Percentiles rank a stretch among this genome's conserved stretches.
phyloP scores from a whole-genome alignment of 2,888 invertebrate species.

The Epicampocera succincta region DNA sequence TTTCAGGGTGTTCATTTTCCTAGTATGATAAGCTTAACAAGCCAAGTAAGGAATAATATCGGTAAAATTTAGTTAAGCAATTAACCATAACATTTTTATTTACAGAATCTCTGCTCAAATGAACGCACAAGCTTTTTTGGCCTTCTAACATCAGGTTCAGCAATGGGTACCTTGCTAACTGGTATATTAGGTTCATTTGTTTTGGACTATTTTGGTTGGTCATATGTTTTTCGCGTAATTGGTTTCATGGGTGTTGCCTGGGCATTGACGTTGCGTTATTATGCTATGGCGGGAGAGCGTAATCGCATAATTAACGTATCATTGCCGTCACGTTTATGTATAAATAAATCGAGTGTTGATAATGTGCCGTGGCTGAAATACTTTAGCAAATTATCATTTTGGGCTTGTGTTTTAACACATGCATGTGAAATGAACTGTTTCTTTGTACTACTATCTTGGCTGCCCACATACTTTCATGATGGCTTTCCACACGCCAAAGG shows the following conservation, averaged over 20 bases:
- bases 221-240: conserved; percentile 85
- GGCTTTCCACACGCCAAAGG: conserved; percentile 86
- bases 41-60: conserved; percentile 79
- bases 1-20: conserved; percentile 87
- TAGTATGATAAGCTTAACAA: conserved; percentile 86
- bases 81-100: neutral
- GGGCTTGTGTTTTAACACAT: conserved; percentile 88
- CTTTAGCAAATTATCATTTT: conserved; percentile 84
- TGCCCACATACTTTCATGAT: conserved; percentile 89
- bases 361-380: conserved; percentile 85
- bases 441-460: conserved; percentile 87
- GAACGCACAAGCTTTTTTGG: conserved; percentile 87
- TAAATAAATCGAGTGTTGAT: conserved; percentile 77
- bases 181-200: conserved; percentile 87
- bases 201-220: conserved; percentile 86
- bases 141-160: conserved; percentile 85
- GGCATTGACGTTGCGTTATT: conserved; percentile 84
- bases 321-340: conserved; percentile 78
- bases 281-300: conserved; percentile 81
- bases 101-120: conserved; percentile 83
- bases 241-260: conserved; percentile 84
- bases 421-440: conserved; percentile 88
- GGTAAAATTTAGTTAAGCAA: neutral
- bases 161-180: conserved; percentile 85
- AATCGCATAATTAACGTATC: conserved; percentile 81